Evolutionary conservation across 2,113 vertebrate species (phyloP).

Genomic region (Anseranas semipalmata): DNA sequence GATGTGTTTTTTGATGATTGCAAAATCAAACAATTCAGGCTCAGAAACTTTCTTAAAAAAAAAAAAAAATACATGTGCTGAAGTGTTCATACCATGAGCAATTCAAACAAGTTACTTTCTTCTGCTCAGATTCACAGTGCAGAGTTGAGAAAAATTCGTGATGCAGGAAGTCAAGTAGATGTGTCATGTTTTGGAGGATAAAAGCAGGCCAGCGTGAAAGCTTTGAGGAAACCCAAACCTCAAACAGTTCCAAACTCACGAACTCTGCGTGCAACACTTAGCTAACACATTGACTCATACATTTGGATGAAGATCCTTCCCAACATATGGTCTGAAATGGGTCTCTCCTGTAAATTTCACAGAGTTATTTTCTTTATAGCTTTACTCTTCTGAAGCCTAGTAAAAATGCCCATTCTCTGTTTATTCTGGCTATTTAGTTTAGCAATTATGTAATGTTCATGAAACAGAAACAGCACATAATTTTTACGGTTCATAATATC

Average conservation of each 20-base stretch:
- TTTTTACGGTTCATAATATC: slow-evolving; percentile 22
- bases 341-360: slow-evolving; percentile 51
- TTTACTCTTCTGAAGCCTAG: slow-evolving; percentile 20
- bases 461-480: slow-evolving; percentile 52
- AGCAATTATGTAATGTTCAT: slow-evolving; percentile 15
- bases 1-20: neutral
- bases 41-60: neutral
- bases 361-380: slow-evolving; percentile 46
- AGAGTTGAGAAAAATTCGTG: neutral
- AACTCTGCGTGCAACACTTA: neutral
- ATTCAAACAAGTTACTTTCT: neutral
- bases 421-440: slow-evolving; percentile 47
- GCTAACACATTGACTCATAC: neutral
- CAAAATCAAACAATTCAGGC: neutral
- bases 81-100: neutral
- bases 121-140: neutral
- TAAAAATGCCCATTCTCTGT: slow-evolving; percentile 36
- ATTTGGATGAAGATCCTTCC: slow-evolving; percentile 29
- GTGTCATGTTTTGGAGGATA: neutral
- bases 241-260: neutral
- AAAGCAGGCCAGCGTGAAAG: neutral
- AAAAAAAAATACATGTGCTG: neutral
- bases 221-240: neutral
- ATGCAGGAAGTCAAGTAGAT: neutral
- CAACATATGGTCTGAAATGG: slow-evolving; percentile 57